Conservation (phyloP, 2,113 vertebrate genomes). For the Echinops telfairi region DNA sequence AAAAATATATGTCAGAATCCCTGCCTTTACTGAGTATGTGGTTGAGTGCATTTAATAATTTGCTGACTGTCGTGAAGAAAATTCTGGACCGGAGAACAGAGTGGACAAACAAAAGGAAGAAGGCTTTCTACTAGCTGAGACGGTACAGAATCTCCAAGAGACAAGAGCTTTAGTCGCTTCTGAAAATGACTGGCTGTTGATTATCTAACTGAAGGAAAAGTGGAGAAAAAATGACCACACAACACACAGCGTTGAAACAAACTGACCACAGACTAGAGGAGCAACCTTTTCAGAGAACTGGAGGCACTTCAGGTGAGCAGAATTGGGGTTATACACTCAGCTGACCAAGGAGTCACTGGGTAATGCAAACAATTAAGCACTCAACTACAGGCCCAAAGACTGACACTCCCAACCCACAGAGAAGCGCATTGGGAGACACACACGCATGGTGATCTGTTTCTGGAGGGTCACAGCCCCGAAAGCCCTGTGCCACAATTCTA, state of each 20-base stretch:
- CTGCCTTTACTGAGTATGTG: background rate
- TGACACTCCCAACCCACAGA: background rate
- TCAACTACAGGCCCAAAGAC: background rate
- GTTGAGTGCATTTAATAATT: accelerated
- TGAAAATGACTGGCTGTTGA: background rate
- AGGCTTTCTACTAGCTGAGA: background rate
- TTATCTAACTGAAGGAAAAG: background rate
- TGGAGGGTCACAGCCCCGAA: background rate
- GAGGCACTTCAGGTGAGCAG: background rate
- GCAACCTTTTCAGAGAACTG: background rate
- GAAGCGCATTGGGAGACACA: background rate
- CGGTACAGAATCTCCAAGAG: background rate
- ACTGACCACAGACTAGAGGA: too few relatives aligned
- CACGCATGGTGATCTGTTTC: background rate
- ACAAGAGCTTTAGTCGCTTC: background rate
- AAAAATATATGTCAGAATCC: background rate
- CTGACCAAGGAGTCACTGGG: background rate
- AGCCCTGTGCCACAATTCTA: background rate
- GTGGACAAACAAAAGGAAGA: background rate
- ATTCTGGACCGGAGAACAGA: background rate
- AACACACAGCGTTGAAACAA: background rate
- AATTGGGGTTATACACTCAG: background rate
- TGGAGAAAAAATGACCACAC: background rate
- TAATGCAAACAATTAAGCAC: background rate
- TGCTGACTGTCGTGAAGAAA: too few relatives aligned